Base-by-base conservation (phyloP, 2,797 vertebrate genomes). In the Percopsis omiscomaycus region DNA sequence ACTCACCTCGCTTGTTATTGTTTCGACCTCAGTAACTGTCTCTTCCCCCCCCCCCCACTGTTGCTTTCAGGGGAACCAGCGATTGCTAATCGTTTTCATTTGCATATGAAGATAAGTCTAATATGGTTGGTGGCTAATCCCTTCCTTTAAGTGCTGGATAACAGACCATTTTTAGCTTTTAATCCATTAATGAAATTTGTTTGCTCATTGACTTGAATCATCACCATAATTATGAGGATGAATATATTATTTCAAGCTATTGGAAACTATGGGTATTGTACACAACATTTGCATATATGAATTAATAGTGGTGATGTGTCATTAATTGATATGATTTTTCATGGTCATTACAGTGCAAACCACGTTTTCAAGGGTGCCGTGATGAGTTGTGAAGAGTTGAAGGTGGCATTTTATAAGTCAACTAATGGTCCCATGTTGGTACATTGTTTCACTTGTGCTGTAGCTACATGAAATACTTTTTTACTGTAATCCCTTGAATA, bases 161-260 rank as follows among this genome's bases (percentile, higher is more conserved):
- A 91, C 88, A 82, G 84, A 87, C 87, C 80, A 88, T 90, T 92
- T 92, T 91, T 90, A 88, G 90, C 89, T 90, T 91, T 86, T 90
- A 91, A 88, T 92, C 88, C 88, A 89, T 91, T 93, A 92, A 93
- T 92, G 90, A 90, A 92, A 92, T 92, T 89, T 93, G 91, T 93
- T 89, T 92, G 90, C 88, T 92, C 89, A 91, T 86, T 90, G 90
- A 90, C 86, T 91, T 93, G 88, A 91, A 93, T 92, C 91, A 90
- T 88, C 86, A 83, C 84, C 84, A 66, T 92, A 92, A 92, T 93
- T 91, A 92, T 83, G 61, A 74, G 77, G 81, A 85, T 82, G 83
- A 90, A 89, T 89, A 89, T 90, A 91, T 92, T 89, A 91, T 91
- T 92, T 89, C 71, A 67, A 86, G 85, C 86, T 75, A 84, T 91